Evolutionary conservation across 2,797 vertebrate species (phyloP), one percentile per base, ranked within the genome.

Genomic region (Neostethus bicornis): DNA sequence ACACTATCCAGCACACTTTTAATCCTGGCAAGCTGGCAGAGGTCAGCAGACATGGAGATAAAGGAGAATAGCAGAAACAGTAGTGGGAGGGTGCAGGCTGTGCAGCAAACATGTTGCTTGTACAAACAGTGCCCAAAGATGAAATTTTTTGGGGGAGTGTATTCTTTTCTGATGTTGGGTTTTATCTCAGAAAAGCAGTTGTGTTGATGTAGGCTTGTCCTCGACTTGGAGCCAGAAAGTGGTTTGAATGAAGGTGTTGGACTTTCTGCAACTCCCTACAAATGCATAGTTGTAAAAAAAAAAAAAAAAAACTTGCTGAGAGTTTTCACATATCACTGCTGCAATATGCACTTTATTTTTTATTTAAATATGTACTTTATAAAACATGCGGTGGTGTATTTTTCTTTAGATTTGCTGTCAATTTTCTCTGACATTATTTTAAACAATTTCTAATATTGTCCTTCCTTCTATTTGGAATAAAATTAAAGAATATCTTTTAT

Each of bases 161-260:
- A n/a, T n/a, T 42, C 57, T 35, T 37, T 23, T 66, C 69, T 71
- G 68, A 80, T 66, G 62, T 47, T 20, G 35, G 42, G 21, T 63
- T 52, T 37, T 61, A 58, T 52, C 34, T 73, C 34, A 34, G 43
- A 17, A 41, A 50, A 29, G 51, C 25, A 38, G 48, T 4, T 63
- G 28, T 24, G 20, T 57, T 46, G 37, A 48, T 49, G 24, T 5
- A 42, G 53, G 51, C 47, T 17, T 17, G 46, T 70, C 43, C 51
- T 24, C 47, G 50, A 54, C 35, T 73, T 51, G 7, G 51, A 54
- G 29, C 44, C 41, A 42, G 17, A 11, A 12, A 23, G 19, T 35
- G 35, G 32, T 19, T 31, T 24, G 25, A 31, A 51, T n/a, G 20
- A 24, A 13, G 13, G 25, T 23, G 49, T n/a, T 31, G 29, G 52